Conservation (phyloP, 2,113 vertebrate species). For the Tapirus terrestris region DNA sequence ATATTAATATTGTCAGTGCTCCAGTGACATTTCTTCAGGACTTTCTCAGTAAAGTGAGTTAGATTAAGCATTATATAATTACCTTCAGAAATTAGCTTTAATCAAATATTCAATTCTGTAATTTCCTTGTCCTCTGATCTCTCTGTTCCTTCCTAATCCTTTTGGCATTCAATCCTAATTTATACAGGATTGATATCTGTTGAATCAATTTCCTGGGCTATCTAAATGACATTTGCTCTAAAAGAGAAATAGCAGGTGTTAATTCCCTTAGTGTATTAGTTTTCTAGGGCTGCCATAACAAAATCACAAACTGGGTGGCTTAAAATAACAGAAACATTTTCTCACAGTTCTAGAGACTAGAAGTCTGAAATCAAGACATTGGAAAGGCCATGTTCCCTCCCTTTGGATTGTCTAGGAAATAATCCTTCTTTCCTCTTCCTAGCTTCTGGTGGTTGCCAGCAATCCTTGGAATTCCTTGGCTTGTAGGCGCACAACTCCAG, state of each 20-base stretch:
- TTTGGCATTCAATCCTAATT: slow-evolving; percentile 57
- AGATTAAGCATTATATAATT: slow-evolving; percentile 58
- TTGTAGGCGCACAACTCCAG: not conserved
- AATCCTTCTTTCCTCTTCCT: not conserved
- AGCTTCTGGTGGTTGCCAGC: not conserved
- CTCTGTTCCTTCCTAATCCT: slow-evolving; percentile 47
- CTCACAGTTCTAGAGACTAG: not conserved
- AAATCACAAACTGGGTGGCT: not conserved
- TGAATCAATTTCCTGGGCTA: slow-evolving; percentile 46
- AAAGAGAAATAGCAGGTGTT: slow-evolving; percentile 33
- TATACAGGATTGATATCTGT: slow-evolving; percentile 67
- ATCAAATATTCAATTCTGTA: slow-evolving; percentile 49
- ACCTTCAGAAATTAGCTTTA: slow-evolving; percentile 63
- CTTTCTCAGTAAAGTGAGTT: slow-evolving; percentile 50
- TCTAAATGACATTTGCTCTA: slow-evolving; percentile 53
- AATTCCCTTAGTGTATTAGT: slow-evolving; percentile 20
- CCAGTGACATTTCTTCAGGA: slow-evolving; percentile 19
- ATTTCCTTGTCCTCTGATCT: slow-evolving; percentile 48
- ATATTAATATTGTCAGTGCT: not conserved
- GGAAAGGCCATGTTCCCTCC: not conserved
- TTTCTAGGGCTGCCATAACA: not conserved
- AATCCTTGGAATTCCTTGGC: not conserved
- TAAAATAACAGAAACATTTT: not conserved
- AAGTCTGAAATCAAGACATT: not conserved
- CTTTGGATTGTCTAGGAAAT: not conserved